Percentiles rank a stretch among this genome's conserved stretches.
These are phyloP conservation scores for Apotomis betuletana DNA, from an alignment of 2,888 invertebrate species.

Conservation along the genomic window DNA sequence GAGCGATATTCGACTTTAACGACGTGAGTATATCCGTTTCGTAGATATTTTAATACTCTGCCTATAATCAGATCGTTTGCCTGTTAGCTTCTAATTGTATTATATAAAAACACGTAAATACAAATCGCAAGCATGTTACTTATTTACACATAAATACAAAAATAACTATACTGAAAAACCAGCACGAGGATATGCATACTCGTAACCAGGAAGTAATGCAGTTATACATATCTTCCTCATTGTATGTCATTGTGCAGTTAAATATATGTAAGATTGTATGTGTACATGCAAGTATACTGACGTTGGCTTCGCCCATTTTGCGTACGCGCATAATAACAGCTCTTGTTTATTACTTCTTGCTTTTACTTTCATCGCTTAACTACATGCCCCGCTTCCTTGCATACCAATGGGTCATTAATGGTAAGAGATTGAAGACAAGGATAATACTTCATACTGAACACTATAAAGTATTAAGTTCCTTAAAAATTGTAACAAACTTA, in stretches of 20 bases:
- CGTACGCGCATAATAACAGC: slow-evolving; percentile 18
- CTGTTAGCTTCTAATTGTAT: too few relatives aligned
- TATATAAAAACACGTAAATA: too few relatives aligned
- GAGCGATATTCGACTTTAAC: too few relatives aligned
- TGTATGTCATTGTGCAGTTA: not conserved
- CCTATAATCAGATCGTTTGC: too few relatives aligned
- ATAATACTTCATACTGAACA: too few relatives aligned
- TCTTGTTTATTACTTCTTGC: slow-evolving; percentile 28
- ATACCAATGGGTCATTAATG: slow-evolving; percentile 23
- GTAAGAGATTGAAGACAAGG: not conserved
- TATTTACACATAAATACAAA: not conserved
- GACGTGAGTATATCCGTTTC: too few relatives aligned
- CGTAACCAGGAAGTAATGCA: slow-evolving; percentile 7
- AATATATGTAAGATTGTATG: slow-evolving; percentile 7
- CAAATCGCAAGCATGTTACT: too few relatives aligned
- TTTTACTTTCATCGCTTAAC: slow-evolving; percentile 36
- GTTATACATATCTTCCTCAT: slow-evolving; percentile 15
- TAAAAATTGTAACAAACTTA: too few relatives aligned
- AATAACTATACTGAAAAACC: not conserved
- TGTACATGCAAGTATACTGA: not conserved
- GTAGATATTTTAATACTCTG: too few relatives aligned
- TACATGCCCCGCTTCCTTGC: slow-evolving; percentile 27
- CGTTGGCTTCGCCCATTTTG: not conserved
- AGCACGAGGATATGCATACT: slow-evolving; percentile 1
- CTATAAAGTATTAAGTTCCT: too few relatives aligned